Conservation (phyloP, 37 sponge, comb jelly and placozoan genomes). For the Aphrocallistes beatrix region DNA sequence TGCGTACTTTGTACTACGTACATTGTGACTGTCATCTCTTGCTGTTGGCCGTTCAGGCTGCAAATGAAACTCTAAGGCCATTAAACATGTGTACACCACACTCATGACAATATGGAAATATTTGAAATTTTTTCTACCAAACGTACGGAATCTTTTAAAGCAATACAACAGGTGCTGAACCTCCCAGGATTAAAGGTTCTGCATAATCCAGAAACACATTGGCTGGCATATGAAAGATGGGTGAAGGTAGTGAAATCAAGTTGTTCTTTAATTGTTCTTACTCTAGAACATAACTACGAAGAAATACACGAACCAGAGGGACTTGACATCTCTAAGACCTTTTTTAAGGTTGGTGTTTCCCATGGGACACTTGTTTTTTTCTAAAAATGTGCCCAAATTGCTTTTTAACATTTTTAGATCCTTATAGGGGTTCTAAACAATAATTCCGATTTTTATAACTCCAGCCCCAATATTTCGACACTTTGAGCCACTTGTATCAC, state of each 20-base stretch:
- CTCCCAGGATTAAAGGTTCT: constrained; percentile 45
- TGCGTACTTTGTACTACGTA: no score
- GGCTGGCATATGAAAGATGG: constrained; percentile 52
- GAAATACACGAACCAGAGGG: constrained; percentile 47
- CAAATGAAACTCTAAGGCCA: constrained; percentile 31
- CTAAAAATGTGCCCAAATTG: no score
- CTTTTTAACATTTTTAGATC: no score
- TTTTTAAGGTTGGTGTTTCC: no score
- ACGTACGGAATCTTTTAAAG: constrained; percentile 31
- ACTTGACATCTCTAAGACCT: constrained; percentile 31
- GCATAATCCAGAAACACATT: constrained; percentile 41
- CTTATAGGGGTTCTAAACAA: no score
- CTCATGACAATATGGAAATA: constrained; percentile 43
- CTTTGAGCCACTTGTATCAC: no score
- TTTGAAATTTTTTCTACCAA: constrained; percentile 35
- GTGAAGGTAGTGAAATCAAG: constrained; percentile 48
- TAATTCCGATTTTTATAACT: no score
- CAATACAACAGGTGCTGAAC: constrained; percentile 31
- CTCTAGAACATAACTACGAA: constrained; percentile 34
- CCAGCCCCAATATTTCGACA: no score
- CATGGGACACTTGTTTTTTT: no score
- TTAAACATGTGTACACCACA: constrained; percentile 40
- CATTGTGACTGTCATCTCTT: no score
- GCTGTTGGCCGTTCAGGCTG: constrained; percentile 63
- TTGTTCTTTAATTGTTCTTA: constrained; percentile 31